Conservation (phyloP, 2,888 invertebrate genomes). For the Polietes domitor region DNA sequence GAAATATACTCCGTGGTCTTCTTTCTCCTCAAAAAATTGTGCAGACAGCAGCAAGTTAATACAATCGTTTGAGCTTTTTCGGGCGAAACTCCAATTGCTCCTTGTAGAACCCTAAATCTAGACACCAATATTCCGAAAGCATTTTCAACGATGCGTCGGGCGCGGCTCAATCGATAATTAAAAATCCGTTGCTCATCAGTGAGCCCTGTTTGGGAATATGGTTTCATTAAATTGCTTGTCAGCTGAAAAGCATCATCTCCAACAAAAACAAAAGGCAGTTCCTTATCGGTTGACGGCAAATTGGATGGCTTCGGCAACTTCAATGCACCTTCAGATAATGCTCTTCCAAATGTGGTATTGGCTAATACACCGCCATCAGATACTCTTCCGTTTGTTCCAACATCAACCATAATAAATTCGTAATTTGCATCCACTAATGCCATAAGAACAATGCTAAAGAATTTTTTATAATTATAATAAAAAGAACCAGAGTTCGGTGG, state of each 20-base stretch:
- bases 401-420: constrained; percentile 18
- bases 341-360: constrained; percentile 25
- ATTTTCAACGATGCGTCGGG: too few relatives aligned
- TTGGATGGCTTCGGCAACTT: not conserved
- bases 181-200: not conserved
- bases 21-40: constrained; percentile 63
- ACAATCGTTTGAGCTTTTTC: constrained; percentile 49
- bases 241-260: constrained; percentile 47
- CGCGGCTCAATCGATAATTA: not conserved
- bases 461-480: constrained; percentile 52
- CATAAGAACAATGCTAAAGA: constrained; percentile 44
- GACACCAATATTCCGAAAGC: constrained; percentile 64
- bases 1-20: constrained; percentile 57
- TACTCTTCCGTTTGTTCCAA: constrained; percentile 39
- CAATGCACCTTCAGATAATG: not conserved
- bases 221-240: constrained; percentile 32
- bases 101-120: constrained; percentile 70
- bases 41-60: constrained; percentile 65
- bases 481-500: constrained; percentile 31
- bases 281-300: constrained; percentile 7
- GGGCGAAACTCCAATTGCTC: constrained; percentile 65
- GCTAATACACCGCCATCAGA: constrained; percentile 48
- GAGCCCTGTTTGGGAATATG: not conserved
- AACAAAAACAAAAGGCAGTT: constrained; percentile 48
- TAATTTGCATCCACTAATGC: constrained; percentile 44